Evolutionary conservation across 2,888 invertebrate species (phyloP).

Genomic region (Drosophila demipolita): DNA sequence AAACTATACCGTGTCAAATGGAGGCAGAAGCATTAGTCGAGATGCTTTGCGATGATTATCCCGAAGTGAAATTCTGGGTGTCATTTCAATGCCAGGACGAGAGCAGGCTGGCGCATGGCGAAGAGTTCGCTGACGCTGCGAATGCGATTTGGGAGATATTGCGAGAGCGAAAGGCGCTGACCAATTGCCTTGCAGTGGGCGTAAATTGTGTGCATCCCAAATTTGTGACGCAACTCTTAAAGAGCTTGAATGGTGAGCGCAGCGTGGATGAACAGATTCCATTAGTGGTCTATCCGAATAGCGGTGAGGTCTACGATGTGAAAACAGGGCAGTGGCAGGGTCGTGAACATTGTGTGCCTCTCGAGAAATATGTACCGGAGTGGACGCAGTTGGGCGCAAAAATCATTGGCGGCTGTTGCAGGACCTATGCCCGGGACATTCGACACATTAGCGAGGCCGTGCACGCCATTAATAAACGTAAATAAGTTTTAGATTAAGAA

Average conservation of each 20-base stretch:
- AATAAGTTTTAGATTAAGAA: conserved; percentile 41
- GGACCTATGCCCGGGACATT: conserved; percentile 93
- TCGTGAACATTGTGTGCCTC: conserved; percentile 89
- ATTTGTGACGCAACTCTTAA: conserved; percentile 88
- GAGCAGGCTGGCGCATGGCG: conserved; percentile 90
- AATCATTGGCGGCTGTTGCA: conserved; percentile 96
- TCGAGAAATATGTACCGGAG: conserved; percentile 90
- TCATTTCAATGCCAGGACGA: conserved; percentile 93
- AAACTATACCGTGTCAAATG: conserved; percentile 95
- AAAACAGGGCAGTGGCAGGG: conserved; percentile 87
- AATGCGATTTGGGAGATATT: conserved; percentile 88
- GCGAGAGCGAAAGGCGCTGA: conserved; percentile 87
- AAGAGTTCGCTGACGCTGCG: conserved; percentile 91
- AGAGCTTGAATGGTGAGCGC: conserved; percentile 86
- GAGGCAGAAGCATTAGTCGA: conserved; percentile 94
- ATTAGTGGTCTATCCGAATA: conserved; percentile 96
- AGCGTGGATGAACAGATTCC: conserved; percentile 87
- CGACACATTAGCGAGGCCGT: conserved; percentile 88
- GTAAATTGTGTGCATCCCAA: conserved; percentile 93
- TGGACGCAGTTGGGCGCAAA: conserved; percentile 93
- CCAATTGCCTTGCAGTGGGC: conserved; percentile 92
- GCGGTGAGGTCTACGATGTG: conserved; percentile 87
- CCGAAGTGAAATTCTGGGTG: conserved; percentile 93
- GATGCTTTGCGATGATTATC: conserved; percentile 90
- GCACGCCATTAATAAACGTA: conserved; percentile 62